Conservation (phyloP, 2,888 invertebrate species). For the Lordiphosa andalusiaca region DNA sequence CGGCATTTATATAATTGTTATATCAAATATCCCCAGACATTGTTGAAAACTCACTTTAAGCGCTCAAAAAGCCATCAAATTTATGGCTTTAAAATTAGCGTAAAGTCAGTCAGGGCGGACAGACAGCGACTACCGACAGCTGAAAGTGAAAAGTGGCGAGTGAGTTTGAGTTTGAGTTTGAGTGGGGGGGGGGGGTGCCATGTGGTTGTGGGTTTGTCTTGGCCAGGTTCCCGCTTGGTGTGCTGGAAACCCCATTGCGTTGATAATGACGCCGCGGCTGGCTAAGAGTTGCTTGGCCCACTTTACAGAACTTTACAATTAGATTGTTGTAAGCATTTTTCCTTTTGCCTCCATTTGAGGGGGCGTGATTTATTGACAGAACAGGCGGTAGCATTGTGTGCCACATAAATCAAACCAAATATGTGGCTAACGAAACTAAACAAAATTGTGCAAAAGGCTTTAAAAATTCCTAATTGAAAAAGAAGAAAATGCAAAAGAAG, state of each 20-base stretch:
- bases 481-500: conserved; percentile 10
- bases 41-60: conserved; percentile 54
- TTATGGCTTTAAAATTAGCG: conserved; percentile 68
- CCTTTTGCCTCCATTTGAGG: conserved; percentile 16
- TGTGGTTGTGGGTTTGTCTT: background rate
- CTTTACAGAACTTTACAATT: conserved; percentile 68
- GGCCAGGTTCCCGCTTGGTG: background rate
- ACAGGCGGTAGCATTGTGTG: conserved; percentile 30
- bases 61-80: conserved; percentile 60
- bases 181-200: conserved; percentile 2
- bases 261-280: conserved; percentile 54
- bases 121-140: background rate
- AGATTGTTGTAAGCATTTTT: conserved; percentile 45
- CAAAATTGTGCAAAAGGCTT: conserved; percentile 8
- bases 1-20: conserved; percentile 65
- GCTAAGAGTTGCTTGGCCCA: conserved; percentile 43
- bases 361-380: conserved; percentile 63
- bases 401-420: conserved; percentile 60
- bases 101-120: conserved; percentile 17
- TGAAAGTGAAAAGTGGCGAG: conserved; percentile 4
- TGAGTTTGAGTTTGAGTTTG: conserved; percentile 1
- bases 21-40: conserved; percentile 62
- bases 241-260: conserved; percentile 35
- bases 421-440: conserved; percentile 30
- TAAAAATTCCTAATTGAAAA: conserved; percentile 15